Evolutionary conservation across 2,888 invertebrate genomes (phyloP).

Genomic region (Hymenopus coronatus): DNA sequence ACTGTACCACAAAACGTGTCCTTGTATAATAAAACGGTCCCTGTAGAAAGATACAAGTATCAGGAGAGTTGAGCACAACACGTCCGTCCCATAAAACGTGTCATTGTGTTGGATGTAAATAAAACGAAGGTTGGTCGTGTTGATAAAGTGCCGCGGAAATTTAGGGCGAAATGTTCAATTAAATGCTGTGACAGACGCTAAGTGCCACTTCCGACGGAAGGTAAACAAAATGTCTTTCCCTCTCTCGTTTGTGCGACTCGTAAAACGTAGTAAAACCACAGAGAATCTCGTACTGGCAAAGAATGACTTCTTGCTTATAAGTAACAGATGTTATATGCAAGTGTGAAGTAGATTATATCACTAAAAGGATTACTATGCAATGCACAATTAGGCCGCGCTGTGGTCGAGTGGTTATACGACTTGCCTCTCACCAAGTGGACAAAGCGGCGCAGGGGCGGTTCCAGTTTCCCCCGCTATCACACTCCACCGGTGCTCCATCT

Average conservation of each 20-base stretch:
- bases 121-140: neutral
- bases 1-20: neutral
- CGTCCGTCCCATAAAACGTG: conserved; percentile 4
- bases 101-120: neutral
- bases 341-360: no score
- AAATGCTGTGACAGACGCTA: neutral
- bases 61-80: neutral
- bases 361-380: no score
- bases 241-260: neutral
- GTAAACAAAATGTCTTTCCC: neutral
- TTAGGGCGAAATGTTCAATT: neutral
- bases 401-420: no score
- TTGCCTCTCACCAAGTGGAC: no score
- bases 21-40: neutral
- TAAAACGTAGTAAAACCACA: neutral
- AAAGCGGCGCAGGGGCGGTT: no score
- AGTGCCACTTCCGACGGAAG: neutral
- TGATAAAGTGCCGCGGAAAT: neutral
- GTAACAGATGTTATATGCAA: no score
- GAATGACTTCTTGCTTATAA: neutral
- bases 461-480: no score
- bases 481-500: no score
- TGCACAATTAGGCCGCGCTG: no score
- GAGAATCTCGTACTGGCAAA: neutral
- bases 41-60: conserved; percentile 1